A percentile compares a stretch with the other conserved stretches of the same genome.
Conservation (phyloP, 2,113 vertebrate species). For the Hemiscyllium ocellatum region DNA sequence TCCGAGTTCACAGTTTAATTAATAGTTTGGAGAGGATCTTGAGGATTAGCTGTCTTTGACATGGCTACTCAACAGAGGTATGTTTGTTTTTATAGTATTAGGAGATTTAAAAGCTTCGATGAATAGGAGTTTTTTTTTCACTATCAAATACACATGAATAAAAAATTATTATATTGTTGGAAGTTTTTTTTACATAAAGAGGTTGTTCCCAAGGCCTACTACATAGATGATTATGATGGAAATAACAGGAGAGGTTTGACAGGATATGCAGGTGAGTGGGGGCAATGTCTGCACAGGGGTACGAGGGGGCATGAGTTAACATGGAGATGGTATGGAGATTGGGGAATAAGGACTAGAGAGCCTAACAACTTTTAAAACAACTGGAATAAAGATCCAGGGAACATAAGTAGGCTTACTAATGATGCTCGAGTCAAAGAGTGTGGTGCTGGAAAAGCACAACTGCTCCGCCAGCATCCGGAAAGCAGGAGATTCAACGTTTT, state of each 20-base stretch:
- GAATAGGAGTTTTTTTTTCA: neutral
- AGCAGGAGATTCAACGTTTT: no score
- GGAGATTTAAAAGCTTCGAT: neutral
- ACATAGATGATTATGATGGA: neutral
- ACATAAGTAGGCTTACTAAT: neutral
- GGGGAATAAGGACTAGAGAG: neutral
- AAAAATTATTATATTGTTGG: no score
- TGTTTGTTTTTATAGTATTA: neutral
- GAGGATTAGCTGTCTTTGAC: neutral
- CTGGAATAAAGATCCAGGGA: neutral
- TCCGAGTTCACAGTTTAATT: neutral
- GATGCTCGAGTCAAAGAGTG: neutral
- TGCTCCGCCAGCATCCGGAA: no score
- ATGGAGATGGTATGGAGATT: neutral
- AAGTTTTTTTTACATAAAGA: neutral
- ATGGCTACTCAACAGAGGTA: neutral
- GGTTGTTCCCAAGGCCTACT: neutral
- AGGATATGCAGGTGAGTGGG: neutral
- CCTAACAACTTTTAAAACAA: neutral
- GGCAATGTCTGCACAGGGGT: no score
- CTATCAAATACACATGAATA: neutral
- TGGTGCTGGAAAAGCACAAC: no score
- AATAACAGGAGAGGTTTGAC: no score
- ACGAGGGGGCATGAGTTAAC: no score
- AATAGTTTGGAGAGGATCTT: neutral